Evolutionary conservation across 1,140 invertebrate species (phyloP), one percentile per base, ranked within the genome.

Genomic region (Lasioglossum baleicum): DNA sequence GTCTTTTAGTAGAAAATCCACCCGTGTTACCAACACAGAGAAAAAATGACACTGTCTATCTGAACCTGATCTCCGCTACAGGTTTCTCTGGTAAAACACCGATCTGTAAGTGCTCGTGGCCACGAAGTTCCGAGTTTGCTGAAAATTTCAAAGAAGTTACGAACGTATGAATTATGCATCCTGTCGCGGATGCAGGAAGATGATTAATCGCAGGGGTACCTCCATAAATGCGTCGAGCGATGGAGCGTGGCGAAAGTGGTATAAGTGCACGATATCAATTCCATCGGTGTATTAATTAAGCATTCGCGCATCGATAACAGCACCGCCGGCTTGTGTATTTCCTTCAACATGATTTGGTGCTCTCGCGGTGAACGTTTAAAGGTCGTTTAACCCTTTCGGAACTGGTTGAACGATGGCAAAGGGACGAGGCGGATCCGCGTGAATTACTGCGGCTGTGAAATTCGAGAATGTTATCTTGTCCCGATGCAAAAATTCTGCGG

Each of bases 111-210:
- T 48, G 10, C 10, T 13, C 44, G n/a, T n/a, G 10, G 13, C n/a
- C 56, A n/a, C 17, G 48, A 31, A 17, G 44, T 48, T 48, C 44
- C 8, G 15, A 31, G 65, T 60, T 13, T n/a, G 7, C 53, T 42
- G 20, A 40, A 64, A 65, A 78, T 78, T 72, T 78, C n/a, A 15
- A 53, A 35, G 75, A 48, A 78, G 75, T 70, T 53, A 63, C 17
- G 44, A 70, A n/a, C 63, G 8, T 8, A 73, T 64, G 69, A 78
- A 78, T 77, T 71, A 77, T 77, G 60, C 31, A 77, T 78, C 15
- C 60, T 26, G 26, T 31, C 8, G 35, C 11, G 53, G 53, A 56
- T 64, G 20, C 60, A 31, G 13, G 61, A 78, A 17, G 48, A 78
- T 60, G 60, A 77, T 77, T 77, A 64, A 77, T 77, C 58, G 60